phyloP scores from a whole-genome alignment of 2,113 vertebrate genomes.

The Pelecanus crispus region DNA sequence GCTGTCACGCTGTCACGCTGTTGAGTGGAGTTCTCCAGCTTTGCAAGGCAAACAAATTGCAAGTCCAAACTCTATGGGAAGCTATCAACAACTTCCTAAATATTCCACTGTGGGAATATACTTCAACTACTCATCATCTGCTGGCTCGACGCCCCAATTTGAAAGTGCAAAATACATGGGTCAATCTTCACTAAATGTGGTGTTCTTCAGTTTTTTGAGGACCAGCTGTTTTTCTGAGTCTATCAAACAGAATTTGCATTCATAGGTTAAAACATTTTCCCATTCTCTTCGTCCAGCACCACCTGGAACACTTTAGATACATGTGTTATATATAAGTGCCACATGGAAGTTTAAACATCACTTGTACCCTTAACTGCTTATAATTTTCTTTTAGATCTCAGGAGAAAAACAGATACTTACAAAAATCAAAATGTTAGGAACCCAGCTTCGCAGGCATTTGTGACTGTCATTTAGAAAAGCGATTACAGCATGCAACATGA shows the following conservation, averaged over 20 bases:
- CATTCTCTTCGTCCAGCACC: background rate
- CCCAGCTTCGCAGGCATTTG: background rate
- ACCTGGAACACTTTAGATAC: background rate
- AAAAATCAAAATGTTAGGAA: background rate
- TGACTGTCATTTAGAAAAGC: background rate
- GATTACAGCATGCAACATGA: background rate
- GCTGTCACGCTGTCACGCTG: background rate
- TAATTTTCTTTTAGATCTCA: background rate
- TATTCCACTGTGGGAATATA: background rate
- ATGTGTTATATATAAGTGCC: background rate
- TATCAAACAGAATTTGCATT: background rate
- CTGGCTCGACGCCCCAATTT: background rate
- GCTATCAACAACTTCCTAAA: background rate
- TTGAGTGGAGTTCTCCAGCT: background rate
- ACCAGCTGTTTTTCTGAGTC: background rate
- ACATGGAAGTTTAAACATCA: background rate
- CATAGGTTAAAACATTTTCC: background rate
- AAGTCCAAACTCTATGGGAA: background rate
- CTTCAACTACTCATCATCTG: background rate
- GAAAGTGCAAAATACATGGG: background rate
- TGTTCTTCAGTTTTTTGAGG: background rate
- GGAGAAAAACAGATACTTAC: background rate
- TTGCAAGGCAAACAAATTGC: background rate
- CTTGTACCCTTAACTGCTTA: background rate
- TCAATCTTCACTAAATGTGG: background rate